Base-by-base conservation (phyloP, 2,888 invertebrate genomes). In the Dichetophora obliterata region DNA sequence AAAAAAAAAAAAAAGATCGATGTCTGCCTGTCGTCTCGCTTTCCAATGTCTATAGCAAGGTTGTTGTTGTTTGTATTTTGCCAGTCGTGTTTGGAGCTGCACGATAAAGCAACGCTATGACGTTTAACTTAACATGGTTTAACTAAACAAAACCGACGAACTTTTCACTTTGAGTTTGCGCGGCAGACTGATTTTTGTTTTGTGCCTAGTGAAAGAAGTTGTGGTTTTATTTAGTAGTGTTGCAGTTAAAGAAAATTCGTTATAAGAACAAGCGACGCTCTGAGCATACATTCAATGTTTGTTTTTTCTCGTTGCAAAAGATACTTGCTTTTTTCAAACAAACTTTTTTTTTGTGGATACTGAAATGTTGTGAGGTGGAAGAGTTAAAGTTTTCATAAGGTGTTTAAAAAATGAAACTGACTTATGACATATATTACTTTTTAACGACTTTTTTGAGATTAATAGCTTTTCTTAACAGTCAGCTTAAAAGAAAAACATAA, bases 141-240 rank as follows among this genome's bases (percentile, higher is more conserved):
- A 59, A 27, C 22, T 6, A 68, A 68, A 48, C 22, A 43, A 24
- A 54, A 57, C 57, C 50, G 48, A 37, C 57, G 50, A 75, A 59
- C 71, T 54, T 66, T 43, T 71, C 76, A n/a, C 72, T 50, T 76
- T 72, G 76, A 72, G 72, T 59, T 72, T 57, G 72, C 72, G 27
- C 43, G 37, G 72, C 50, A 66, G 72, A 76, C 76, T 76, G 72
- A 59, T 69, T 52, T 52, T 69, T 70, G 16, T 27, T 5, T 54
- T 27, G 34, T 75, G 70, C 19, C 31, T 52, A 73, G 66, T 66
- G 66, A 52, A 66, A 74, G 74, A 66, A 74, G 52, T 65, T n/a
- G 54, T n/a, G 73, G 14, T 24, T 43, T 37, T 72, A 48, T 68
- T 48, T 6, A 37, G 72, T 72, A 54, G 59, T n/a, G 70, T 52